phyloP scores from a whole-genome alignment of 1,140 invertebrate species.

The Holcopasites calliopsidis region DNA sequence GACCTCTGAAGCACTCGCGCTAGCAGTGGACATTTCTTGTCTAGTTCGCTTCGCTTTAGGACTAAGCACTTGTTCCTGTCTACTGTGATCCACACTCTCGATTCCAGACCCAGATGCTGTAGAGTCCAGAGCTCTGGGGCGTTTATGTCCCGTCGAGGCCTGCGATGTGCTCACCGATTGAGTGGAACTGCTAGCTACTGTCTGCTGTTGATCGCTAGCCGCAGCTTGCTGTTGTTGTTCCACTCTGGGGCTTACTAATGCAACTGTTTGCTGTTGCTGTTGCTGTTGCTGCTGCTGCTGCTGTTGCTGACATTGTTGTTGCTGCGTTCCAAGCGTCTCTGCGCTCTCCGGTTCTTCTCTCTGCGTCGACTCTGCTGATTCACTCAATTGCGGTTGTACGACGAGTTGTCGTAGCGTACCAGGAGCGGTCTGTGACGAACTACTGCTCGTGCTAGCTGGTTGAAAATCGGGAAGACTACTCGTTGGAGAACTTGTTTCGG shows the following conservation, averaged over 20 bases:
- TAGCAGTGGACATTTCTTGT: conserved; percentile 68
- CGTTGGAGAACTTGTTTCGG: conserved; percentile 80
- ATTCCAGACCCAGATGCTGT: conserved; percentile 79
- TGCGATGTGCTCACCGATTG: conserved; percentile 83
- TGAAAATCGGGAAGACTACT: conserved; percentile 80
- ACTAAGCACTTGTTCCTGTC: conserved; percentile 72
- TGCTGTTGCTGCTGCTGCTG: conserved; percentile 76
- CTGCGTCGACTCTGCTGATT: conserved; percentile 76
- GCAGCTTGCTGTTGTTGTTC: conserved; percentile 80
- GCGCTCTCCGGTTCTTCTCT: conserved; percentile 78
- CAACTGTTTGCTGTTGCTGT: conserved; percentile 84
- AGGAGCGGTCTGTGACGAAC: conserved; percentile 67
- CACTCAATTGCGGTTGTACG: conserved; percentile 75
- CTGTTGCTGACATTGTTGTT: conserved; percentile 67
- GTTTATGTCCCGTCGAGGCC: conserved; percentile 79
- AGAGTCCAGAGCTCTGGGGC: conserved; percentile 81
- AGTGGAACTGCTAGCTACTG: conserved; percentile 80
- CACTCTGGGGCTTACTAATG: conserved; percentile 86
- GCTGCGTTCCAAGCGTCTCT: conserved; percentile 68
- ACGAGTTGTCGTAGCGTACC: conserved; percentile 71
- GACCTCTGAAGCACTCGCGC: conserved; percentile 75
- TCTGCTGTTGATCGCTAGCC: conserved; percentile 80
- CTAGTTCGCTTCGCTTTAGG: conserved; percentile 73
- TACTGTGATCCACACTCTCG: conserved; percentile 76
- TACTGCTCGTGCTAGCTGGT: conserved; percentile 74